Percentiles rank a stretch among this genome's conserved stretches.
Conservation (phyloP, 2,797 vertebrate genomes). For the Aeoliscus strigatus region DNA sequence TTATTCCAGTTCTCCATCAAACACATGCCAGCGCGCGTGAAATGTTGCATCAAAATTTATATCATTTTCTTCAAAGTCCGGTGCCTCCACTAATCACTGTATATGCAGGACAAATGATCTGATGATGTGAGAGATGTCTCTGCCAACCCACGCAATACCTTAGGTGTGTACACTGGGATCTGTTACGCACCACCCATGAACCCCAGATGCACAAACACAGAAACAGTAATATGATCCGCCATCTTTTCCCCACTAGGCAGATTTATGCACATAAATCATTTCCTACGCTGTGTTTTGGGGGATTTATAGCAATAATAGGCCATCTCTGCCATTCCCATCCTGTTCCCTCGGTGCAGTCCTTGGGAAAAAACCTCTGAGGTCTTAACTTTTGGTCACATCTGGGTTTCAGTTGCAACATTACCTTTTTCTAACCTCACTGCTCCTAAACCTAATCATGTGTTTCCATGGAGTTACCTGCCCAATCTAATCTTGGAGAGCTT, state of each 20-base stretch:
- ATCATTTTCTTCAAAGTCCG: conserved; percentile 34
- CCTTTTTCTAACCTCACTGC: conserved; percentile 62
- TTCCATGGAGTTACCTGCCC: conserved; percentile 64
- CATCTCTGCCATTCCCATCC: conserved; percentile 74
- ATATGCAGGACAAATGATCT: conserved; percentile 64
- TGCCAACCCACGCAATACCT: conserved; percentile 73
- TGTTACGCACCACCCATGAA: conserved; percentile 69
- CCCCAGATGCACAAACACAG: conserved; percentile 76
- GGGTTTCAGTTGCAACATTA: conserved; percentile 68
- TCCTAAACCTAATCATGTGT: conserved; percentile 64
- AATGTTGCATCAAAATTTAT: conserved; percentile 28
- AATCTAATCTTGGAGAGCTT: conserved; percentile 54
- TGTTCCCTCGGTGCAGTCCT: conserved; percentile 61
- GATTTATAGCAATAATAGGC: conserved; percentile 76
- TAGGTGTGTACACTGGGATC: conserved; percentile 71
- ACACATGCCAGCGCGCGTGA: conserved; percentile 27
- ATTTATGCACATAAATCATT: conserved; percentile 80
- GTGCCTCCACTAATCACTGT: conserved; percentile 51
- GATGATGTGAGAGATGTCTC: conserved; percentile 62
- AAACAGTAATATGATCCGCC: conserved; percentile 67
- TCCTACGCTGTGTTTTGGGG: conserved; percentile 74
- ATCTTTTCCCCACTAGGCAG: conserved; percentile 66
- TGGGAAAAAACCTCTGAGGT: conserved; percentile 71
- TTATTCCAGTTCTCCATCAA: too few species aligned
- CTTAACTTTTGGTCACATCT: conserved; percentile 72